phyloP scores from a whole-genome alignment of 2,797 vertebrate species.

The Erethizon dorsatum region DNA sequence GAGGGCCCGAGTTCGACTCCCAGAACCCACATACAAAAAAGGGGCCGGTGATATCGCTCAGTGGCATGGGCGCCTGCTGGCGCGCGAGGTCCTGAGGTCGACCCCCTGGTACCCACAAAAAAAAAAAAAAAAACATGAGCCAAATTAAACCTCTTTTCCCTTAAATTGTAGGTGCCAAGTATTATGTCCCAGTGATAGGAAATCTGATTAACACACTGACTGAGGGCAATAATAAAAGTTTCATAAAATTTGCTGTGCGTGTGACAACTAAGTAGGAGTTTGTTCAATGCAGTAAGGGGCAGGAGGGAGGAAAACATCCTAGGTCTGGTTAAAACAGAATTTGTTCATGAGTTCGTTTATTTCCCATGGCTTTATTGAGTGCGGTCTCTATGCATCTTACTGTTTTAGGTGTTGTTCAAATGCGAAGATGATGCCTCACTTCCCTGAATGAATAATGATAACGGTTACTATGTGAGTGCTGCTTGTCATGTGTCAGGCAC shows the following conservation, averaged over 20 bases:
- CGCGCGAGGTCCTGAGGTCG: too few relatives aligned
- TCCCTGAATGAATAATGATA: not conserved
- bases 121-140: too few relatives aligned
- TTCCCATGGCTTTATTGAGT: not conserved
- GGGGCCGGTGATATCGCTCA: too few relatives aligned
- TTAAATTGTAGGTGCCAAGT: not conserved
- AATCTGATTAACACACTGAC: not conserved
- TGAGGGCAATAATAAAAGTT: not conserved
- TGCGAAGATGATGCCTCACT: not conserved
- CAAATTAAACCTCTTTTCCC: not conserved
- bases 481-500: not conserved
- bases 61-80: too few relatives aligned
- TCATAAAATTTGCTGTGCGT: not conserved
- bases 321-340: conserved; percentile 1
- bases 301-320: not conserved
- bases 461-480: not conserved
- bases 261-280: not conserved
- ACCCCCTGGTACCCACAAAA: too few relatives aligned
- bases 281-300: not conserved
- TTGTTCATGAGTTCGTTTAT: conserved; percentile 16
- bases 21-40: too few relatives aligned
- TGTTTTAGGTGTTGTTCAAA: not conserved
- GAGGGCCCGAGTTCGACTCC: too few relatives aligned
- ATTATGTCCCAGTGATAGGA: not conserved
- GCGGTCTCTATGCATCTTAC: not conserved